Evolutionary conservation across 2,888 invertebrate genomes (phyloP), one percentile per base, ranked within the genome.

Genomic region (Rhagonycha fulva): DNA sequence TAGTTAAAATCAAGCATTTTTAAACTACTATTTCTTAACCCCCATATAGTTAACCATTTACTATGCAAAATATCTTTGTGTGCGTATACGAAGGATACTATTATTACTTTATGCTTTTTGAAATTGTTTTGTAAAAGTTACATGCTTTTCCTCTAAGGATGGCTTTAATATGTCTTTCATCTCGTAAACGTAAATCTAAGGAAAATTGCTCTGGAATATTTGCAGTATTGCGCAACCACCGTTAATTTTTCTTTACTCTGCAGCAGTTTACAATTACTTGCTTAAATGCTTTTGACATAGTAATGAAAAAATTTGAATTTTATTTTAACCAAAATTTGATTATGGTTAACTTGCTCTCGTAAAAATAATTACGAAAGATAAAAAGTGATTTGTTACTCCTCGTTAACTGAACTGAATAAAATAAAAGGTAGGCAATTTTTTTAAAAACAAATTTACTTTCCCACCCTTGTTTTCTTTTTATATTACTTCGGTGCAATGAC

Each of bases 151-250:
- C 62, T 60, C 68, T 71, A 62, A 75, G 67, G 67, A 71, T 71
- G 61, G 68, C 60, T 66, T 75, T 67, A 71, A 47, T 47, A 47
- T 47, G 47, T 47, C 47, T 47, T 60, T 60, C 61, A 76, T 76
- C 68, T 72, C 72, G 69, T 72, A 76, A 76, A 32, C 69, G 62
- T 76, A 76, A 76, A 76, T 76, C 75, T 71, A 28, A 60, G 24
- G 26, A 61, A 76, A 76, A 72, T 68, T 68, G 72, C 62, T 14
- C n/a, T 62, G 69, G 28, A 63, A 68, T 69, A 72, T 69, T 76
- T 76, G 68, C 66, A 30, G 75, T 69, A 71, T 76, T 76, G 30
- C 30, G 62, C 69, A 76, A 71, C 71, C 30, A 62, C 62, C 30
- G 68, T 73, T 75, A 47, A 63, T 60, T 14, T 47, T 47, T 47